These are phyloP conservation scores for Atethmia centrago DNA, from an alignment of 2,888 invertebrate genomes.

Conservation along the genomic window DNA sequence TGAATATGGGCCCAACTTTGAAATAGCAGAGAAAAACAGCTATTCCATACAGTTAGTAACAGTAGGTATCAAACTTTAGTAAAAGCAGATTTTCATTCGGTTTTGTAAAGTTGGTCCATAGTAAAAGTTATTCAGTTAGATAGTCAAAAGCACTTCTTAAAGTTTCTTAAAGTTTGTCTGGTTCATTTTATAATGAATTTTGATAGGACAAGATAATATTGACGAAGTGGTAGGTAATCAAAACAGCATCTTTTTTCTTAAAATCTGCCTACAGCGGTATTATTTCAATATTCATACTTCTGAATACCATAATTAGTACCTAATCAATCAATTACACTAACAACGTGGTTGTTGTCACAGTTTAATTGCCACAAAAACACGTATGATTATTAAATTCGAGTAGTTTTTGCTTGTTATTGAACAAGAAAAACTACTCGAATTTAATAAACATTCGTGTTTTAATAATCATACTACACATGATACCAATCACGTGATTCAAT, in stretches of 20 bases:
- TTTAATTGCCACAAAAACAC: conserved; percentile 32
- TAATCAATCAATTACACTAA: conserved; percentile 30
- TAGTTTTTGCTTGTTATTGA: conserved; percentile 35
- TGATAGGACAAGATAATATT: background rate
- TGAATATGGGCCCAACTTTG: no score
- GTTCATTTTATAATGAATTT: background rate
- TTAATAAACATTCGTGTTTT: no score
- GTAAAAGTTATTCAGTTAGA: no score
- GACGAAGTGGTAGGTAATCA: background rate
- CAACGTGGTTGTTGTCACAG: conserved; percentile 12
- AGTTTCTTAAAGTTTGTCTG: no score
- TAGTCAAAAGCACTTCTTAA: no score
- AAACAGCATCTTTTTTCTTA: background rate
- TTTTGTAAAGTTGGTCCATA: no score
- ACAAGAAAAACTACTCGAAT: no score
- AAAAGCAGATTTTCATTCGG: no score
- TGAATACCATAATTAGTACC: background rate
- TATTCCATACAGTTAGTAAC: no score
- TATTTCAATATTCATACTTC: background rate
- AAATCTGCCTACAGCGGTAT: background rate
- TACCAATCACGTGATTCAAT: background rate
- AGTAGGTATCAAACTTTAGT: no score
- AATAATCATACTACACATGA: background rate
- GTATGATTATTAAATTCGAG: conserved; percentile 3
- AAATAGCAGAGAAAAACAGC: no score